These are phyloP conservation scores for Desoria tigrina DNA, from an alignment of 2,888 invertebrate species.

Conservation along the genomic window DNA sequence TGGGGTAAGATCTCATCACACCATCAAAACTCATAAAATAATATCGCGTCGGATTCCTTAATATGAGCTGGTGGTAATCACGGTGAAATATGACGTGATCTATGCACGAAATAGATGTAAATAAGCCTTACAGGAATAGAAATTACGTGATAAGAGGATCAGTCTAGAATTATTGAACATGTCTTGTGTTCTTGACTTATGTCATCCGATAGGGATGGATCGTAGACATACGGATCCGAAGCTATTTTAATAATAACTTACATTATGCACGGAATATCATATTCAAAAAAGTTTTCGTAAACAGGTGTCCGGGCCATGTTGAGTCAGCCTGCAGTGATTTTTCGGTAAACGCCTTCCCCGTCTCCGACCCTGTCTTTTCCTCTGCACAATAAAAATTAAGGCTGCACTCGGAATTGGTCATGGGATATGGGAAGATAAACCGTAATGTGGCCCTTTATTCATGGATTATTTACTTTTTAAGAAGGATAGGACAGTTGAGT, in stretches of 20 bases:
- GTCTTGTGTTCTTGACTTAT: background rate
- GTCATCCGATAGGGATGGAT: background rate
- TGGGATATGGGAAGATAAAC: conserved; percentile 9
- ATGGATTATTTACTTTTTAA: conserved; percentile 22
- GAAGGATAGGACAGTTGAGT: conserved; percentile 2
- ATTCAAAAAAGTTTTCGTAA: conserved; percentile 16
- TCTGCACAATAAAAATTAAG: background rate
- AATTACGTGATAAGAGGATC: conserved; percentile 19
- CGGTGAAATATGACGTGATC: conserved; percentile 9
- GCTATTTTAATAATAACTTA: conserved; percentile 19
- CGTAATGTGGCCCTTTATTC: conserved; percentile 21
- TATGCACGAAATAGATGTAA: background rate
- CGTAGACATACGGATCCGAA: conserved; percentile 3
- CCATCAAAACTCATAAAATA: too few species aligned
- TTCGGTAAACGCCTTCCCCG: conserved; percentile 13
- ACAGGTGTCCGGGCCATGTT: conserved; percentile 20
- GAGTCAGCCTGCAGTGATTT: conserved; percentile 2
- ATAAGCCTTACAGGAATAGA: conserved; percentile 1
- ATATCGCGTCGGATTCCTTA: too few species aligned
- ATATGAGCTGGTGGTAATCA: background rate
- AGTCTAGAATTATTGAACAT: conserved; percentile 15
- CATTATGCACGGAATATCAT: conserved; percentile 23
- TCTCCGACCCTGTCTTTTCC: background rate
- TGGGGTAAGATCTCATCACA: too few species aligned
- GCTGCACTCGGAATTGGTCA: conserved; percentile 16